Conservation (phyloP, 1,140 invertebrate species). For the Uloborus diversus region DNA sequence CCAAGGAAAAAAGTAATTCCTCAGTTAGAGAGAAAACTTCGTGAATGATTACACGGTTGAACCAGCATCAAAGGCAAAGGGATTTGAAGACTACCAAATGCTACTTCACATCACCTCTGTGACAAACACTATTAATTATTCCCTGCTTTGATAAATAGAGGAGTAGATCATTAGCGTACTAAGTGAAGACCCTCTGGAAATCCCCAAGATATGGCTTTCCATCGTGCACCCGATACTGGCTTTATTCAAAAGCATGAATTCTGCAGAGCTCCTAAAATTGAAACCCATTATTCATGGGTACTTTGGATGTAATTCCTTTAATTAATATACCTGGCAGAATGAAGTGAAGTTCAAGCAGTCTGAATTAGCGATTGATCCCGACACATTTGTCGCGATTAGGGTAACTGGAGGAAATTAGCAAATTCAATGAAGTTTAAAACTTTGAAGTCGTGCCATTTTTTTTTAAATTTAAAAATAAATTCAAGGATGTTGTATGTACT, state of each 20-base stretch:
- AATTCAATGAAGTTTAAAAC: no score
- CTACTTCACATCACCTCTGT: constrained; percentile 16
- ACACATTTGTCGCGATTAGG: no score
- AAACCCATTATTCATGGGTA: constrained; percentile 8
- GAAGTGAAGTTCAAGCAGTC: no score
- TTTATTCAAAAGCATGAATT: constrained; percentile 1
- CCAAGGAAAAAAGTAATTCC: no score
- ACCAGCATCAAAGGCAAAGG: constrained; percentile 21
- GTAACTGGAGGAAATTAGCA: no score
- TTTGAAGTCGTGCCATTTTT: no score
- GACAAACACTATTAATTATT: constrained; percentile 23
- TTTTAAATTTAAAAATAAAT: no score
- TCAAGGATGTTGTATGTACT: no score
- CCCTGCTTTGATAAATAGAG: constrained; percentile 23
- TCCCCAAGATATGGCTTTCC: constrained; percentile 8
- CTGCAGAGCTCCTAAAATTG: constrained; percentile 10
- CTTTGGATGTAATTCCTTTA: no score
- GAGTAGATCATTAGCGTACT: constrained; percentile 27
- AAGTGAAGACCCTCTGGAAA: constrained; percentile 6
- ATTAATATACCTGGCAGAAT: no score
- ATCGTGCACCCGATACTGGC: background rate
- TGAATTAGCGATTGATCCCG: no score
- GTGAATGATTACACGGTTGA: background rate
- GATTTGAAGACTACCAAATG: constrained; percentile 16
- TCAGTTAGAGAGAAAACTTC: no score